A percentile compares a stretch with the other conserved stretches of the same genome.
These are phyloP conservation scores for Melieria picta DNA, from an alignment of 2,888 invertebrate species.

Conservation along the genomic window DNA sequence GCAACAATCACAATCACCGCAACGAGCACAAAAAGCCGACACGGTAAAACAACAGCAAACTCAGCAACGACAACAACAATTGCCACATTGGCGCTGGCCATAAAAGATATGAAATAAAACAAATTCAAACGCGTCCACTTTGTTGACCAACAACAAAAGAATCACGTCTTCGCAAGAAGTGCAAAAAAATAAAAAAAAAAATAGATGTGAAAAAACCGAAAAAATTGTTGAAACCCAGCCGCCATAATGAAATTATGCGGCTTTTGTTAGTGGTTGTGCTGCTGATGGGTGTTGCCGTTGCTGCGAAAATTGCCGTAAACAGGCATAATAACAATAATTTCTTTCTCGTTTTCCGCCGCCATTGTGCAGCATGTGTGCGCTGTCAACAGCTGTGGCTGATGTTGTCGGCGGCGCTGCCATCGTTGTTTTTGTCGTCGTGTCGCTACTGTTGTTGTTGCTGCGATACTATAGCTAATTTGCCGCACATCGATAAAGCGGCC, in stretches of 20 bases:
- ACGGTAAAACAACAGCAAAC: background rate
- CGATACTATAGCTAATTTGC: constrained; percentile 29
- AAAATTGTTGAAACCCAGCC: background rate
- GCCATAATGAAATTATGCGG: constrained; percentile 10
- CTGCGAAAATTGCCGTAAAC: background rate
- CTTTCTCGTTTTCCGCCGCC: background rate
- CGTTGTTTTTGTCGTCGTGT: background rate
- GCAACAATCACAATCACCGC: background rate
- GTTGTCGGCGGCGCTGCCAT: constrained; percentile 22
- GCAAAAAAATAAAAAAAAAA: background rate
- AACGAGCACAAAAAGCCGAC: background rate
- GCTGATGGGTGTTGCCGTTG: constrained; percentile 16
- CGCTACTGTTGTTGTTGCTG: background rate
- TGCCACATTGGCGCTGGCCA: background rate
- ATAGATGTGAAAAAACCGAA: background rate
- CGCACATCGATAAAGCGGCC: constrained; percentile 27
- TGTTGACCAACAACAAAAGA: constrained; percentile 4
- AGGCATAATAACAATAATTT: background rate
- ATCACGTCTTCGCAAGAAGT: background rate
- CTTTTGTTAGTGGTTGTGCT: constrained; percentile 30
- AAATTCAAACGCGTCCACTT: background rate
- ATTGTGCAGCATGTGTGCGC: constrained; percentile 3
- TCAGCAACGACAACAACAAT: constrained; percentile 1
- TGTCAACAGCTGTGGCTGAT: constrained; percentile 29
- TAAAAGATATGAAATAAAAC: no score